A percentile compares a stretch with the other conserved stretches of the same genome.
Evolutionary conservation across 2,888 invertebrate species (phyloP).

Genomic region (Xanthorhoe designata): DNA sequence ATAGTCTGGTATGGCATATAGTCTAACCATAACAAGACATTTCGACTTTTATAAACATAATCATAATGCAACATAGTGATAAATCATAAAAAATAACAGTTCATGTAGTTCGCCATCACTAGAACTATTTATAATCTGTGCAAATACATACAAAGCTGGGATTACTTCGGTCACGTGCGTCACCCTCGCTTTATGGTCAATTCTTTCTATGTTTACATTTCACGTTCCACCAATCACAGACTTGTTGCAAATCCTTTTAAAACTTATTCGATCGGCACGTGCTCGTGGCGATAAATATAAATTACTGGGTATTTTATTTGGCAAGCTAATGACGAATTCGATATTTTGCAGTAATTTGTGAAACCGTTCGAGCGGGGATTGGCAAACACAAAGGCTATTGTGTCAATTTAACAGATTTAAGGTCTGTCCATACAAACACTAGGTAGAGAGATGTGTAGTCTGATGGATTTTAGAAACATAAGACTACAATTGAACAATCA

Average conservation of each 20-base stretch:
- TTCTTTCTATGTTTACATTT: conserved; percentile 65
- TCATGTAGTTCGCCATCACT: conserved; percentile 49
- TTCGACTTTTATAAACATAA: background rate
- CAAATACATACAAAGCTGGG: conserved; percentile 33
- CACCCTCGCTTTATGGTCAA: conserved; percentile 48
- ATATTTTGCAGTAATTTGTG: conserved; percentile 19
- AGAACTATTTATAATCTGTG: conserved; percentile 19
- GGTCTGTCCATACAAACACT: background rate
- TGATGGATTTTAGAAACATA: background rate
- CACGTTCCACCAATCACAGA: conserved; percentile 56
- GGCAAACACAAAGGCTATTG: conserved; percentile 16
- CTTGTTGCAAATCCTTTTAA: conserved; percentile 43
- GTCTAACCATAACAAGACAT: background rate
- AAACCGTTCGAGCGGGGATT: conserved; percentile 17
- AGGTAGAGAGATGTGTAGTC: background rate
- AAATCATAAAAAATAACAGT: background rate
- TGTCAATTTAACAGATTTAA: conserved; percentile 25
- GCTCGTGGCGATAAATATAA: conserved; percentile 38
- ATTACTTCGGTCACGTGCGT: conserved; percentile 37
- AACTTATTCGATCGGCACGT: conserved; percentile 38
- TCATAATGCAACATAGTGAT: background rate
- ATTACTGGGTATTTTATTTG: conserved; percentile 31
- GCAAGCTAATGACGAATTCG: conserved; percentile 22
- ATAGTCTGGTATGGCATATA: background rate
- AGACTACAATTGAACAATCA: too few species aligned